Percentiles rank a stretch among this genome's conserved stretches.
phyloP scores from a whole-genome alignment of 2,113 vertebrate species.

The Phoxinus phoxinus region DNA sequence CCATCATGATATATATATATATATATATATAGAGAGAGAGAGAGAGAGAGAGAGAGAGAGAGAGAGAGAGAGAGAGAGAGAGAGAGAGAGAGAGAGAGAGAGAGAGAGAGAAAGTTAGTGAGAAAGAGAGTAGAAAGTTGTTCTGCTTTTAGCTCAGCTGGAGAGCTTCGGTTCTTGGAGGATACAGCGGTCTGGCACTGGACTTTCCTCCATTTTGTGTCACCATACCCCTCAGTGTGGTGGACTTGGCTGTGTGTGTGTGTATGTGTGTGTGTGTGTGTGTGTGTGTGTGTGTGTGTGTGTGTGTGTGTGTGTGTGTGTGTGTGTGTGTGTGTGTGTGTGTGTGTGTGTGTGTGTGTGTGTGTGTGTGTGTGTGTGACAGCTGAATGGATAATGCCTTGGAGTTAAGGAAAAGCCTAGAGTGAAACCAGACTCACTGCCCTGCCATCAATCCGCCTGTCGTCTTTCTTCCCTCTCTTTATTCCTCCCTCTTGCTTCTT shows the following conservation, averaged over 20 bases:
- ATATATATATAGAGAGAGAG: no score
- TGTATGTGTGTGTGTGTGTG: conserved; percentile 39
- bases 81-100: no score
- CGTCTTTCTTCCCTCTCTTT: conserved; percentile 35
- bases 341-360: conserved; percentile 34
- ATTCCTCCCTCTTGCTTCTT: conserved; percentile 15
- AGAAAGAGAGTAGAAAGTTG: conserved; percentile 17
- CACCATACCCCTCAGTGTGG: conserved; percentile 28
- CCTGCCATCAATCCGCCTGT: conserved; percentile 38
- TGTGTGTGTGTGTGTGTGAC: conserved; percentile 45
- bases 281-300: conserved; percentile 42
- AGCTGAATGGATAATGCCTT: conserved; percentile 61
- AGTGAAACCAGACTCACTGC: conserved; percentile 53
- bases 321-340: no score
- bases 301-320: conserved; percentile 48
- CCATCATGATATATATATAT: neutral
- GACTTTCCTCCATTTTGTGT: conserved; percentile 42
- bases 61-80: no score
- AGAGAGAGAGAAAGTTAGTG: neutral
- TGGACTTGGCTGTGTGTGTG: conserved; percentile 25
- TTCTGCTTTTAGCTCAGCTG: conserved; percentile 31
- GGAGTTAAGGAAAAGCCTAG: conserved; percentile 51
- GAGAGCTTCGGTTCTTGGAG: conserved; percentile 17
- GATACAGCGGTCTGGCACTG: conserved; percentile 41
- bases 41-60: no score